These are phyloP conservation scores for Vicugna pacos DNA, from an alignment of 2,113 vertebrate genomes.

Conservation along the genomic window DNA sequence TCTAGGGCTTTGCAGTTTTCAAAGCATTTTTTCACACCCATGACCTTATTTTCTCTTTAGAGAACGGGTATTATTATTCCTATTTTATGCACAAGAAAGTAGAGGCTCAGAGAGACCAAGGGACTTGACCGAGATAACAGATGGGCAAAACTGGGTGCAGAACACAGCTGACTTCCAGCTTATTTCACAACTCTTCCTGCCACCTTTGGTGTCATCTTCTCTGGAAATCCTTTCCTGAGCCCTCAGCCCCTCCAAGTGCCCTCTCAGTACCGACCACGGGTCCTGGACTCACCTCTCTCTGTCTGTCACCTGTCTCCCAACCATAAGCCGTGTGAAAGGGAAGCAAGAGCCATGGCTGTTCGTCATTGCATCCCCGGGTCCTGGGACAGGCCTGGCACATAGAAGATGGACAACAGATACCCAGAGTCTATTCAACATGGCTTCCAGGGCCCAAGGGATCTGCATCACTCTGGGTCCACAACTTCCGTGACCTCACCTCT, in stretches of 20 bases:
- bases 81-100: neutral
- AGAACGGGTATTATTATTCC: neutral
- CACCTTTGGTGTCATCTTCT: neutral
- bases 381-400: neutral
- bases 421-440: neutral
- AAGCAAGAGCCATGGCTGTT: neutral
- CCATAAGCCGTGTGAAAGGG: neutral
- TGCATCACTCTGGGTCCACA: rapidly evolving
- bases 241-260: neutral
- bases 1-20: neutral
- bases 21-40: neutral
- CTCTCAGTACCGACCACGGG: neutral
- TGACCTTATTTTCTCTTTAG: neutral
- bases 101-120: neutral
- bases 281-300: neutral
- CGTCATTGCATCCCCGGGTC: neutral
- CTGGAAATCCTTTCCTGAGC: neutral
- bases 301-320: neutral
- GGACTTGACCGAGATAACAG: neutral
- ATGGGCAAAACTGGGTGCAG: neutral
- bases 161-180: neutral
- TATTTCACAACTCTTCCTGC: neutral
- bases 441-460: neutral
- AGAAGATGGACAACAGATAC: neutral
- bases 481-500: neutral